phyloP scores from a whole-genome alignment of 2,113 vertebrate species.

The Etia nguti region DNA sequence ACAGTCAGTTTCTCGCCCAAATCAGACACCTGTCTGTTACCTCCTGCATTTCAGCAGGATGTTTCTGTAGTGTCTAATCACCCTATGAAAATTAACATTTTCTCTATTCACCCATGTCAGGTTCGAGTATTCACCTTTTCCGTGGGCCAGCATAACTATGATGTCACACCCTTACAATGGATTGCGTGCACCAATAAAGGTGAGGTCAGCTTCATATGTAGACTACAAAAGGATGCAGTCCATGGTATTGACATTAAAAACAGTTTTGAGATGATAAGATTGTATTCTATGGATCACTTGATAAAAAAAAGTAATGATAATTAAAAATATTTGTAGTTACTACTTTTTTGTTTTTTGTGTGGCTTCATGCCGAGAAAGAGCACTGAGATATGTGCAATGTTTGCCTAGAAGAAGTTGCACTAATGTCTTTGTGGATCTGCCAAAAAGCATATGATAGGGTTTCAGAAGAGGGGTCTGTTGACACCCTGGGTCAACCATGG shows the following conservation, averaged over 20 bases:
- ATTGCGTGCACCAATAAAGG: slow-evolving; percentile 99
- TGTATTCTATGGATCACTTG: background rate
- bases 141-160: slow-evolving; percentile 97
- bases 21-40: background rate
- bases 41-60: background rate
- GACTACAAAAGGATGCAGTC: background rate
- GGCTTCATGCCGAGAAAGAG: background rate
- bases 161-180: slow-evolving; percentile 97
- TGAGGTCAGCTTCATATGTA: slow-evolving; percentile 35
- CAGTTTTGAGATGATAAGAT: background rate
- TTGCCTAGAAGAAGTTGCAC: background rate
- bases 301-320: background rate
- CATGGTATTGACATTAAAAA: background rate
- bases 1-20: slow-evolving; percentile 73
- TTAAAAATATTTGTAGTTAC: background rate
- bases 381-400: background rate
- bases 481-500: background rate
- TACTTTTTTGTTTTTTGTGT: background rate
- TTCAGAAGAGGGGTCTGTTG: background rate
- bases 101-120: background rate
- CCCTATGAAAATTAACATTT: background rate
- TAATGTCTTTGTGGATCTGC: background rate
- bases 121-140: slow-evolving; percentile 96
- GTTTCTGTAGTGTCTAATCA: background rate
- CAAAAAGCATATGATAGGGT: background rate